Evolutionary conservation across 1,140 invertebrate genomes (phyloP).

Genomic region (Neuroterus valhalla): DNA sequence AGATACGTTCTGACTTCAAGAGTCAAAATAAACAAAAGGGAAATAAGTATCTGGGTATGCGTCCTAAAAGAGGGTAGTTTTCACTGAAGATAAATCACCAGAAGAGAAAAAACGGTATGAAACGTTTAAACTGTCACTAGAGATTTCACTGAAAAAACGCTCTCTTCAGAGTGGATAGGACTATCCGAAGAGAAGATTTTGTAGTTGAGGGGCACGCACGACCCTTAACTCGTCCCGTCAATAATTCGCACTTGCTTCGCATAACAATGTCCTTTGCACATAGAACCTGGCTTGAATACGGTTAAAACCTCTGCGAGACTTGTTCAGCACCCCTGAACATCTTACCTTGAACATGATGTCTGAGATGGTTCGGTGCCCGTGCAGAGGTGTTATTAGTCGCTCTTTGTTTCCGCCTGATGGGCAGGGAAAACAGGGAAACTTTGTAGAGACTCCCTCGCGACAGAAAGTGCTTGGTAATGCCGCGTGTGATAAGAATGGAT

Average conservation of each 20-base stretch:
- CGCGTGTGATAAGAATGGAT: conserved; percentile 49
- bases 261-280: conserved; percentile 20
- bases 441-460: conserved; percentile 43
- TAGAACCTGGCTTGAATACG: background rate
- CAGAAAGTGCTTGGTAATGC: conserved; percentile 40
- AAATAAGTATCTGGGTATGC: too few species aligned
- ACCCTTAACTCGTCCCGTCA: conserved; percentile 17
- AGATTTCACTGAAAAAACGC: background rate
- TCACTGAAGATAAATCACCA: background rate
- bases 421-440: conserved; percentile 42
- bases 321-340: conserved; percentile 27
- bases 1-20: too few species aligned
- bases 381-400: conserved; percentile 3
- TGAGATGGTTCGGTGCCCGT: conserved; percentile 39
- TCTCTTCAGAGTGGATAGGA: background rate
- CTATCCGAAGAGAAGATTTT: background rate
- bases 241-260: conserved; percentile 18
- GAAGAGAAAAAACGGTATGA: background rate
- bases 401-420: conserved; percentile 32
- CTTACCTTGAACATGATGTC: conserved; percentile 60
- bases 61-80: too few species aligned
- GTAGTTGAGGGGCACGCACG: conserved; percentile 1
- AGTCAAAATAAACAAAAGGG: too few species aligned
- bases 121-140: background rate
- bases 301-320: background rate